Evolutionary conservation across 1,140 invertebrate genomes (phyloP).

Genomic region (Drosophila sproati): DNA sequence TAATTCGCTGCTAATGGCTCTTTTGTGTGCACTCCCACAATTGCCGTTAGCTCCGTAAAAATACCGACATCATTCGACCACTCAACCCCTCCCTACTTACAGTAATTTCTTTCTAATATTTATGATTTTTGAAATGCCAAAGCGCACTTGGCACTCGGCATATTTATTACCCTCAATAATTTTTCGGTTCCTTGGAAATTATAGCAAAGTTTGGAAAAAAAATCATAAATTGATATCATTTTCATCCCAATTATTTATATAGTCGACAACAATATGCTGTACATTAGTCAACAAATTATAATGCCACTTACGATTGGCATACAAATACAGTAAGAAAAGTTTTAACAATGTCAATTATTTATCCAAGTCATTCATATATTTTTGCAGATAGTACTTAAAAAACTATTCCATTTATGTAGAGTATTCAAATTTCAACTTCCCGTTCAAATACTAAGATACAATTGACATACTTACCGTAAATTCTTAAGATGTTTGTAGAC

Average conservation of each 20-base stretch:
- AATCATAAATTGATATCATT: too few species aligned
- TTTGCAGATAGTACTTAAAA: too few species aligned
- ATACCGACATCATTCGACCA: slow-evolving; percentile 54
- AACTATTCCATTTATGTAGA: too few species aligned
- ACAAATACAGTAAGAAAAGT: too few species aligned
- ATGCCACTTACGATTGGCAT: too few species aligned
- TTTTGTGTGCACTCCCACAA: slow-evolving; percentile 76
- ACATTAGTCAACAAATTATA: too few species aligned
- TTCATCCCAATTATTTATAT: too few species aligned
- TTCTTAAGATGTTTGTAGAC: slow-evolving; percentile 16
- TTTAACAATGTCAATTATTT: too few species aligned
- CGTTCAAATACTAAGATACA: too few species aligned
- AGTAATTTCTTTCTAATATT: slow-evolving; percentile 76
- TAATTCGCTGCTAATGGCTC: slow-evolving; percentile 80
- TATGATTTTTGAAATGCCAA: slow-evolving; percentile 76
- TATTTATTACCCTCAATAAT: slow-evolving; percentile 44
- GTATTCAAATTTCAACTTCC: too few species aligned
- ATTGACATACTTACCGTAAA: slow-evolving; percentile 30
- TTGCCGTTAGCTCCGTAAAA: slow-evolving; percentile 44
- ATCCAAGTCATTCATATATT: too few species aligned
- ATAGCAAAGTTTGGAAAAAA: slow-evolving; percentile 1
- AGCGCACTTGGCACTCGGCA: slow-evolving; percentile 44
- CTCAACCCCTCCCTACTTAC: slow-evolving; percentile 49
- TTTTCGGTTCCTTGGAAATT: slow-evolving; percentile 2
- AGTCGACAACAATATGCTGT: too few species aligned